These are phyloP conservation scores for Pluvianellus socialis DNA, from an alignment of 2,113 vertebrate species.

Conservation along the genomic window DNA sequence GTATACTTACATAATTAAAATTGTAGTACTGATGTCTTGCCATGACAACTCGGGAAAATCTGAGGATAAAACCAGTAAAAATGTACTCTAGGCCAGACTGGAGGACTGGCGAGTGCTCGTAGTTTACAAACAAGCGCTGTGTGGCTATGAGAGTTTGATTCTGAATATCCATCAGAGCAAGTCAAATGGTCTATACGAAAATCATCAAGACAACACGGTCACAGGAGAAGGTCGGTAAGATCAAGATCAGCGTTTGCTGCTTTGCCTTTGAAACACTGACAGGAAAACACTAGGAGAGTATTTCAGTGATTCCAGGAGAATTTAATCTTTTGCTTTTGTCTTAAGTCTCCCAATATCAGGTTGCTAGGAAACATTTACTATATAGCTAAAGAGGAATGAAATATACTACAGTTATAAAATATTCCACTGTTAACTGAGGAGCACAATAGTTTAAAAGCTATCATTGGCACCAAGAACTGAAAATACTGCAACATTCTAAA, in stretches of 20 bases:
- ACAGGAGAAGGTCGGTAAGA: fast-evolving
- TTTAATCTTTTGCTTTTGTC: background rate
- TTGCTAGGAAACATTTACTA: background rate
- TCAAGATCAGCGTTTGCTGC: background rate
- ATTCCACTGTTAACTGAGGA: background rate
- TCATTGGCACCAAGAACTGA: background rate
- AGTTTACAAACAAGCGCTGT: background rate
- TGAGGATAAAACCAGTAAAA: background rate
- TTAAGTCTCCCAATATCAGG: background rate
- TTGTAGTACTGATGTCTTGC: background rate
- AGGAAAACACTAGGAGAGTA: background rate
- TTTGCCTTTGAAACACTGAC: background rate
- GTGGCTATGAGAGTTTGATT: background rate
- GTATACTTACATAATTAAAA: fast-evolving
- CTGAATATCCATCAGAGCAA: background rate
- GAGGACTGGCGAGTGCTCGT: too few relatives aligned
- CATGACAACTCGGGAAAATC: background rate
- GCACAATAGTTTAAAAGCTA: background rate
- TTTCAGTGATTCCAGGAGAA: background rate
- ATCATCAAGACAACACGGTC: background rate
- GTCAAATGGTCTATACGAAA: background rate
- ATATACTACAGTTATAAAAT: background rate
- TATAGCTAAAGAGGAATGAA: background rate
- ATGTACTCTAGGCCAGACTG: background rate
- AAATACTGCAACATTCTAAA: background rate